Base-by-base conservation (phyloP, 2,888 invertebrate species). In the Nipponacmea schrenckii region DNA sequence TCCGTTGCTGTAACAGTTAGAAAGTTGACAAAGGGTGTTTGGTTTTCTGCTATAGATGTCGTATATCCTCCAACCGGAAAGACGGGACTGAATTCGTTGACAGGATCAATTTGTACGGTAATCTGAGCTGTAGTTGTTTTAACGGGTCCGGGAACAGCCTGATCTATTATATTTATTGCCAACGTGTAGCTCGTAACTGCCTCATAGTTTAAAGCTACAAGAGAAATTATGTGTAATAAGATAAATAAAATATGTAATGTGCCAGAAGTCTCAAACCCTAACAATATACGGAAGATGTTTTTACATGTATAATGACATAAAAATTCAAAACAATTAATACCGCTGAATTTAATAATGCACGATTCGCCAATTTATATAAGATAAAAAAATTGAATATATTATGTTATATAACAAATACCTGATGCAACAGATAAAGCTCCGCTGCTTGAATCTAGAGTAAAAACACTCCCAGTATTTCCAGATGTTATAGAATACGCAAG, bases 151-250 rank as follows among this genome's bases (percentile, higher is more conserved):
- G 69, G 71, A 0, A 76, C 76, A 0, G 79, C 80, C 66, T 63
- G 96, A 90, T 97, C 97, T 0, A 70, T 70, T 2, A 80, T 67
- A 2, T 74, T 78, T 1, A 80, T 73, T 48, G 64, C 70, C 2
- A 76, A 68, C 4, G 70, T 71, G 69, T 80, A 77, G 24, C 64
- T 27, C 5, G 70, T n/a, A 8, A 71, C 44, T 7, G 74, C 70
- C 48, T 81, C 81, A 67, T 77, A 79, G 66, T 82, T 76, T 27
- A 82, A 64, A 26, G 72, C 66, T 56, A 67, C 73, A 75, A 68
- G 15, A 45, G 8, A 67, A 20, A 70, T 70, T 7, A 79, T 64
- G 8, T 62, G 26, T 15, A 1, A 39, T 5, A 39, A 39, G 10
- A 39, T 39, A 5, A 31, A 2, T 31, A 31, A 31, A 5, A 31